Evolutionary conservation across 2,797 vertebrate genomes (phyloP).

Genomic region (Trachops cirrhosus): DNA sequence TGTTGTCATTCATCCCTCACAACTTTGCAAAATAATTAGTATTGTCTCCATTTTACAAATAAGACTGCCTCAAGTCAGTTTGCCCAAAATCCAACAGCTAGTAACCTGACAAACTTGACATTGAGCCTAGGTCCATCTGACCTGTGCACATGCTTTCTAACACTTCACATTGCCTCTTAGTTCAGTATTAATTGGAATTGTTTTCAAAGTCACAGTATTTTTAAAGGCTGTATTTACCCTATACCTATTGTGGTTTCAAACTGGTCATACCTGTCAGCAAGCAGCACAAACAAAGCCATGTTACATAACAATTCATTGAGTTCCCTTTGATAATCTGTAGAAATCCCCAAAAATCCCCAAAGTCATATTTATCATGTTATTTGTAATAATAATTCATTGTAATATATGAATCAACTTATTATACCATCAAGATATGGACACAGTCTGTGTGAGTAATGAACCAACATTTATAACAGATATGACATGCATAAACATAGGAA

Average conservation of each 20-base stretch:
- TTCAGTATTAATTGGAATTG: slow-evolving; percentile 20
- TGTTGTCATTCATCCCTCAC: background rate
- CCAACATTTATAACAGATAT: background rate
- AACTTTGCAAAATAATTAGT: background rate
- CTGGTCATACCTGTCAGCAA: background rate
- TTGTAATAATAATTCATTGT: slow-evolving; percentile 28
- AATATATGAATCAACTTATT: background rate
- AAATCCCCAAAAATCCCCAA: background rate
- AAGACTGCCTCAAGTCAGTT: background rate
- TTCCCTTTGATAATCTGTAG: background rate
- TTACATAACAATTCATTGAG: background rate
- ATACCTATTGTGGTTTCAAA: slow-evolving; percentile 37
- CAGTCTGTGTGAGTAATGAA: background rate
- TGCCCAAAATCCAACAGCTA: slow-evolving; percentile 2
- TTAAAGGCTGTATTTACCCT: slow-evolving; percentile 9
- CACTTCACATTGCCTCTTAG: background rate
- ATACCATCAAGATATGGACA: background rate
- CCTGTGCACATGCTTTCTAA: background rate
- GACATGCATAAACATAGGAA: background rate
- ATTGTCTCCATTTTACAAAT: slow-evolving; percentile 38
- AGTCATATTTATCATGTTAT: slow-evolving; percentile 18
- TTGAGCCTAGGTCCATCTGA: background rate
- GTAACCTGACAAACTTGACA: background rate
- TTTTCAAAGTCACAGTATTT: slow-evolving; percentile 33
- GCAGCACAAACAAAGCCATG: slow-evolving; percentile 17